Base-by-base conservation (phyloP, 2,113 vertebrate species). In the Paracanthobrama guichenoti region DNA sequence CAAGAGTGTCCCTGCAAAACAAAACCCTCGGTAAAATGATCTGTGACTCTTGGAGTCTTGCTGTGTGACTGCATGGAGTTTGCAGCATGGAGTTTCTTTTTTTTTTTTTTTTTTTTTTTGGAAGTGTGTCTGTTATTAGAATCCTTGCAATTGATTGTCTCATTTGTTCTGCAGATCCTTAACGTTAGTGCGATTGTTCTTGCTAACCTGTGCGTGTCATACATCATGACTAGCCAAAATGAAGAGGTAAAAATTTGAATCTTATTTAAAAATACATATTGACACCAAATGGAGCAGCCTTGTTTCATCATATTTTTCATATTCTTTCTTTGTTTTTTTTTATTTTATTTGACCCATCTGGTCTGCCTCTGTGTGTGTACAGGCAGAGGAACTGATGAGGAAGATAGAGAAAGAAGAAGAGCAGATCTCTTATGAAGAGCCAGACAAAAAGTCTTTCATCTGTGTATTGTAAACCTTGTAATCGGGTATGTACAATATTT, bases 351-450 rank as follows among this genome's bases (percentile, higher is more conserved):
- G 9, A 73, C 16, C 66, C 9, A 5, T 39, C 16, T 35, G 66
- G 66, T 22, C 22, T 48, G n/a, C 1, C 3, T 72, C 31, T 64
- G 16, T 67, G 59, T 72, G 39, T 81, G 7, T 73, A 48, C 84
- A 96, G 16, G 98, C 98, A 0, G 97, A 99, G 87, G 97, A 99
- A 84, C 89, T 99, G 90, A 98, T 99, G 97, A 96, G 95, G 85
- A 98, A 97, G 90, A 98, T 99, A 0, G 97, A 99, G 90, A 98
- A 98, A 82, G 97, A 97, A 80, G 98, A 99, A 86, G 97, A 99
- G 84, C 96, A 97, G 86, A 92, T 97, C 48, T 97, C 97, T 10
- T 97, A 96, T 14, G 93, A 95, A 1, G 92, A 97, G 57, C 97
- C 97, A 0, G 95, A 97, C 35, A 97, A 96, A 92, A 99, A 80